Base-by-base conservation (phyloP, 2,888 invertebrate species). In the Ptychoptera contaminata region DNA sequence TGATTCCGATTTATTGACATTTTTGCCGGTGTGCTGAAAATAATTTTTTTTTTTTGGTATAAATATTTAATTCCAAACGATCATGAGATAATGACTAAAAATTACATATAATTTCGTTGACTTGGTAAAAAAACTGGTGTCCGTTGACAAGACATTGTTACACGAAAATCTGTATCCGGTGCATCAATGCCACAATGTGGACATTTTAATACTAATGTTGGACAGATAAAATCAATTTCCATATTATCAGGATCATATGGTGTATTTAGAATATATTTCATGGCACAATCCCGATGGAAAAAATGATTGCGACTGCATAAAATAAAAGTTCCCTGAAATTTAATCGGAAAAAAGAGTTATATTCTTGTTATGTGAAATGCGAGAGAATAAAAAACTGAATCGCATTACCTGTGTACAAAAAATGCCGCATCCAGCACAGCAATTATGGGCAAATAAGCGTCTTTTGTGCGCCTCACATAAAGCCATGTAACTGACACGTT, bases 371-470 rank as follows among this genome's bases (percentile, higher is more conserved):
- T 36, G 44, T 39, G 32, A 42, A 42, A 45, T 30, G n/a, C n/a
- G n/a, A n/a, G n/a, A n/a, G n/a, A 35, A 30, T 15, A 43, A 12
- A 37, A 15, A 7, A 9, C 7, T 23, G 7, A 23, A 23, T 23
- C 7, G n/a, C n/a, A 32, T 40, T 55, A 82, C 85, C 75, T 90
- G 87, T 7, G 88, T 82, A 60, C 92, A 92, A 62, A 88, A 93
- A 43, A 87, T 67, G 7, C 92, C 86, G 65, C 93, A 93, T 1
- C 81, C 79, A 0, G 91, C 84, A 58, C 92, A 93, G 61, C 90
- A 90, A 62, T 90, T 86, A 63, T 93, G 93, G 34, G 74, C 66
- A 11, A 74, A 66, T 47, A 92, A 67, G 47, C 88, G 74, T 53
- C 79, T 76, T 47, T 76, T 72, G 63, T 93, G 93, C 54, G 79